A percentile compares a stretch with the other conserved stretches of the same genome.
Evolutionary conservation across 2,888 invertebrate genomes (phyloP).

Genomic region (Ichneumoninae sp.): DNA sequence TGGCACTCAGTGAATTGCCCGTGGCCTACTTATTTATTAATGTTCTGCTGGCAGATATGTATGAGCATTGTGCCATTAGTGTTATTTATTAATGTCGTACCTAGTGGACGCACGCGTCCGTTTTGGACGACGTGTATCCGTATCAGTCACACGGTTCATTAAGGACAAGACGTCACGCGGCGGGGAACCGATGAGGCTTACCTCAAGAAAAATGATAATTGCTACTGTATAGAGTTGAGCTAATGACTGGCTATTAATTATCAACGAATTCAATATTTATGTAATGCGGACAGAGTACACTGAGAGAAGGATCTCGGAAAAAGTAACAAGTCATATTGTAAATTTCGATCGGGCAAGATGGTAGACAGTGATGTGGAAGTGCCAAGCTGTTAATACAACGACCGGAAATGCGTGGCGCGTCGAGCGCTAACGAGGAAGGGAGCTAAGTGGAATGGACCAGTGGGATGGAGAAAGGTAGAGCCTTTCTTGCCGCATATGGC

Average conservation of each 20-base stretch:
- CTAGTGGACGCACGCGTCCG: background rate
- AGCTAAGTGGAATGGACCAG: too few relatives aligned
- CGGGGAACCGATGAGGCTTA: background rate
- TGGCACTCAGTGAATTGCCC: constrained; percentile 49
- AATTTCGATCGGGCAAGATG: too few relatives aligned
- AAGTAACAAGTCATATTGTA: too few relatives aligned
- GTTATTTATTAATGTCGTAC: constrained; percentile 17
- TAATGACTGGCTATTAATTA: background rate
- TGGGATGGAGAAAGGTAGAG: too few relatives aligned
- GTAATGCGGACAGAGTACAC: background rate
- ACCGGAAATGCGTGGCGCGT: too few relatives aligned
- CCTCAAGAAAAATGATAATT: background rate
- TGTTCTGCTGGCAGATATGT: too few relatives aligned
- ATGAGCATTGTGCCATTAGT: too few relatives aligned
- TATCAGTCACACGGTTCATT: background rate
- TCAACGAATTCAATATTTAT: background rate
- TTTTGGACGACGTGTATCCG: background rate
- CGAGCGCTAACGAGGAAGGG: too few relatives aligned
- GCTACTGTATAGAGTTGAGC: background rate
- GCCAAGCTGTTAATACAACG: too few relatives aligned
- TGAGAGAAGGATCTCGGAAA: background rate
- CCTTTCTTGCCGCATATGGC: too few relatives aligned
- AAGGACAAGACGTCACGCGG: background rate
- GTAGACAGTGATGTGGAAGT: too few relatives aligned
- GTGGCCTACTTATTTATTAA: constrained; percentile 7